Conservation (phyloP, 2,797 vertebrate species). For the Rhinichthys osculus region DNA sequence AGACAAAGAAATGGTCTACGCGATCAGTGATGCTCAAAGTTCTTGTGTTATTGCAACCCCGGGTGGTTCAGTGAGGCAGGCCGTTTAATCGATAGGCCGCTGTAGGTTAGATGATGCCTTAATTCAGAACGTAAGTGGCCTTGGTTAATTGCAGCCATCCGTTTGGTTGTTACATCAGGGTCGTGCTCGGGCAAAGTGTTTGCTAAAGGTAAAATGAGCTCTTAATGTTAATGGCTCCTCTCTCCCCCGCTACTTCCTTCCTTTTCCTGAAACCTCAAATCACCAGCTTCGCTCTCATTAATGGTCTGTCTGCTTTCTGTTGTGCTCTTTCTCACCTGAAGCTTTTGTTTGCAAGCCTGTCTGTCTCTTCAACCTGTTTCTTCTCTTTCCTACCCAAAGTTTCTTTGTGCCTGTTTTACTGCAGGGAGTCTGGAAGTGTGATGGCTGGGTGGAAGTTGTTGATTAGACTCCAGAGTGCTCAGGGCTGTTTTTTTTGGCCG, state of each 20-base stretch:
- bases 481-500: slow-evolving; percentile 78
- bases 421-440: slow-evolving; percentile 66
- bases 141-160: slow-evolving; percentile 47
- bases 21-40: not conserved
- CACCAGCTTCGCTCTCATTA: not conserved
- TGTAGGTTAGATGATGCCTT: slow-evolving; percentile 46
- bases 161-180: slow-evolving; percentile 34
- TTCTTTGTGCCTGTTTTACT: slow-evolving; percentile 59
- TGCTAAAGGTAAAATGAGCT: slow-evolving; percentile 51
- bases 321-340: not conserved
- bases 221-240: slow-evolving; percentile 45
- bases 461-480: slow-evolving; percentile 75
- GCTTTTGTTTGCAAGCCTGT: not conserved
- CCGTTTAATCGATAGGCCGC: slow-evolving; percentile 42
- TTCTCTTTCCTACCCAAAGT: slow-evolving; percentile 37
- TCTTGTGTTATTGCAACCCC: slow-evolving; percentile 32
- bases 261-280: slow-evolving; percentile 35
- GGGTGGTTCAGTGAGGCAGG: slow-evolving; percentile 22
- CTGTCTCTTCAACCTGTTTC: slow-evolving; percentile 6
- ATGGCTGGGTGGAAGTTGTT: slow-evolving; percentile 74
- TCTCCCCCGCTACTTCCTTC: not conserved
- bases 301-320: slow-evolving; percentile 27
- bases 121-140: slow-evolving; percentile 43
- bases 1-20: not conserved
- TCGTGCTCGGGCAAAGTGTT: slow-evolving; percentile 41